phyloP scores from a whole-genome alignment of 2,113 vertebrate species.

The Triplophysa siluroides region DNA sequence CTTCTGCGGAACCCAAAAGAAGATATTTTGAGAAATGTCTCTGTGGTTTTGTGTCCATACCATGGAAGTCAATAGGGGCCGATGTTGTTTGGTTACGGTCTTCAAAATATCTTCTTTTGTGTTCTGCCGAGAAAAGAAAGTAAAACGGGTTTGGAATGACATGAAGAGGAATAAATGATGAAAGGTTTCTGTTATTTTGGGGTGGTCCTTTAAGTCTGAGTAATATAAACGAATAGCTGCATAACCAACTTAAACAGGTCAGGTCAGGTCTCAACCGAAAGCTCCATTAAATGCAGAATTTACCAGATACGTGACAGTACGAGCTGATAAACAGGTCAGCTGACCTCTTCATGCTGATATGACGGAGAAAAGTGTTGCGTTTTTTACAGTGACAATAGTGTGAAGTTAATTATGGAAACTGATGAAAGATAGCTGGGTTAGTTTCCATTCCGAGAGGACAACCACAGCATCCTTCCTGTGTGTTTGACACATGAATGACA shows the following conservation, averaged over 20 bases:
- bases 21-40: too few relatives aligned
- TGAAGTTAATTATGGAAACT: conserved; percentile 71
- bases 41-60: too few relatives aligned
- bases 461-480: conserved; percentile 81
- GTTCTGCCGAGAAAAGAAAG: too few relatives aligned
- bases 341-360: not conserved
- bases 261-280: too few relatives aligned
- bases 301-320: not conserved
- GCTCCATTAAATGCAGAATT: not conserved
- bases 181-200: too few relatives aligned
- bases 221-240: conserved; percentile 1
- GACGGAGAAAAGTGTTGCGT: not conserved
- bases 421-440: conserved; percentile 69
- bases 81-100: too few relatives aligned
- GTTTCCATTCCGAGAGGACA: conserved; percentile 74
- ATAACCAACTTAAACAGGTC: not conserved
- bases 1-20: too few relatives aligned
- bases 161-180: too few relatives aligned
- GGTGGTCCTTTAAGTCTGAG: not conserved
- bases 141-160: too few relatives aligned
- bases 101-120: too few relatives aligned
- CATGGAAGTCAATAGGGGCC: too few relatives aligned
- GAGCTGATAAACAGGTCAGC: not conserved
- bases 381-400: not conserved
- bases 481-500: conserved; percentile 54